phyloP scores from a whole-genome alignment of 2,888 invertebrate genomes.

The Drosophila ezoana region DNA sequence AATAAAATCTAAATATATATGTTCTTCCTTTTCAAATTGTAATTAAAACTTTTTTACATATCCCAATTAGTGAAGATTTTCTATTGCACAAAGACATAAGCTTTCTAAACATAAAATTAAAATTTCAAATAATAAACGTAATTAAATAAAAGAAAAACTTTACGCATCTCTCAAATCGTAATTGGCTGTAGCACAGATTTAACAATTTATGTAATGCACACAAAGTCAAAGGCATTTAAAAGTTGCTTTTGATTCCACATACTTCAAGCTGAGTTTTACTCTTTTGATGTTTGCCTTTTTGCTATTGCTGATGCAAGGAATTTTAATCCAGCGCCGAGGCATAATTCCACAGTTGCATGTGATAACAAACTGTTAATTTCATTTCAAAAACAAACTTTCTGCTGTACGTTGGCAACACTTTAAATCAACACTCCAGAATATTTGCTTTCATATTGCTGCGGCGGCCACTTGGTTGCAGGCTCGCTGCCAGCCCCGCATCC shows the following conservation, averaged over 20 bases:
- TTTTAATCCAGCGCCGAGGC: slow-evolving; percentile 25
- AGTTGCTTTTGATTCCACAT: not conserved
- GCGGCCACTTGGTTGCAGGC: slow-evolving; percentile 8
- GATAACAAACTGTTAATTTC: slow-evolving; percentile 51
- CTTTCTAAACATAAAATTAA: not conserved
- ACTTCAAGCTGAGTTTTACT: slow-evolving; percentile 10
- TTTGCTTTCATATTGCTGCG: slow-evolving; percentile 59
- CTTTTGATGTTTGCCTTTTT: slow-evolving; percentile 3
- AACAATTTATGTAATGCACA: slow-evolving; percentile 8
- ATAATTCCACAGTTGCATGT: slow-evolving; percentile 5
- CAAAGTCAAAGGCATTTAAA: slow-evolving; percentile 4
- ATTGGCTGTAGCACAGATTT: not conserved
- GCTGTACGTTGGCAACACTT: slow-evolving; percentile 52
- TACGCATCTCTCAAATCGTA: not conserved
- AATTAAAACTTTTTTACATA: no score
- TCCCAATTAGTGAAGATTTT: no score
- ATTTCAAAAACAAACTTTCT: slow-evolving; percentile 63
- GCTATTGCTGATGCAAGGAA: slow-evolving; percentile 19
- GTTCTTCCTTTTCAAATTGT: no score
- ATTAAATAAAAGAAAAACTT: not conserved
- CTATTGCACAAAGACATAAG: no score
- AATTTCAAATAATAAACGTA: not conserved
- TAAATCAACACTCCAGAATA: slow-evolving; percentile 74
- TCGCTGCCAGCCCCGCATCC: not conserved
- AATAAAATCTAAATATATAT: no score